Conservation (phyloP, 2,797 vertebrate species). For the Bradypodion pumilum region DNA sequence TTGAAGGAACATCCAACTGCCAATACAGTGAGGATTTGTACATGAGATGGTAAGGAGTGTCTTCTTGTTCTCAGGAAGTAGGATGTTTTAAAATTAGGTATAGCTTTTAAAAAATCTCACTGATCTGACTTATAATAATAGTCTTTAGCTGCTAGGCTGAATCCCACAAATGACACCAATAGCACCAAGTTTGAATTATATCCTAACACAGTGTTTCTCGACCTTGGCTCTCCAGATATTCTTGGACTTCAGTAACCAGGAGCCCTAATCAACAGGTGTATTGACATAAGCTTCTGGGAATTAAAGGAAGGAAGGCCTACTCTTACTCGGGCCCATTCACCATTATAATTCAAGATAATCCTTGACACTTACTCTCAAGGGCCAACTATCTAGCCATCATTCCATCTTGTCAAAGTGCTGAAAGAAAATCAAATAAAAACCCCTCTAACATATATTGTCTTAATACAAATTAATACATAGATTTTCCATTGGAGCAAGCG, state of each 20-base stretch:
- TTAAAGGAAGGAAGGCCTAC: background rate
- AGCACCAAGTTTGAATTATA: background rate
- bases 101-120: background rate
- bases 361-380: background rate
- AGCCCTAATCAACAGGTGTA: no score
- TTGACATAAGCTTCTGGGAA: no score
- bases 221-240: no score
- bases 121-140: background rate
- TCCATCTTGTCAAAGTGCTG: background rate
- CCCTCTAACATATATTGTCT: background rate
- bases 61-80: background rate
- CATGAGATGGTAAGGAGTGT: background rate
- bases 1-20: background rate
- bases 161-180: background rate
- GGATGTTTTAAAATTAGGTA: background rate
- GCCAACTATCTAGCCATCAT: background rate
- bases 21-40: background rate
- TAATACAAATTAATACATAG: slow-evolving; percentile 4
- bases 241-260: no score
- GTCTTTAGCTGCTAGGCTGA: background rate
- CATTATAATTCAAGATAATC: background rate
- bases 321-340: background rate
- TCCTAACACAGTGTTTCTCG: no score
- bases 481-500: background rate
- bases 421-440: background rate